A percentile compares a stretch with the other conserved stretches of the same genome.
phyloP scores from a whole-genome alignment of 2,888 invertebrate species.

The Elysia crispata region DNA sequence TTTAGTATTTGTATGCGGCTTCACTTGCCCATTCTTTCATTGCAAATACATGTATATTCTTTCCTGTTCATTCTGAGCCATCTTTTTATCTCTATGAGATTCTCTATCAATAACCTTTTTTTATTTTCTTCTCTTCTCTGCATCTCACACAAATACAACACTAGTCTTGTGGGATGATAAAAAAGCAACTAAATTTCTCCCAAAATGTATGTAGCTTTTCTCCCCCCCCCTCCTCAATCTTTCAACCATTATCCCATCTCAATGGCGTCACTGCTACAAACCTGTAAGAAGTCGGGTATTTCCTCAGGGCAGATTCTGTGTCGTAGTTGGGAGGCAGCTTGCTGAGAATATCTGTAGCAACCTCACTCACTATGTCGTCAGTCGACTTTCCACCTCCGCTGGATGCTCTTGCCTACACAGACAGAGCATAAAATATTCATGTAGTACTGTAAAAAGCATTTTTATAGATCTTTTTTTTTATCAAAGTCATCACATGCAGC shows the following conservation, averaged over 20 bases:
- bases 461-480: neutral
- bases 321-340: slow-evolving; percentile 78
- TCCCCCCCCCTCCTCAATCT: neutral
- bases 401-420: slow-evolving; percentile 71
- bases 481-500: too few species aligned
- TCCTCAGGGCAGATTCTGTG: slow-evolving; percentile 74
- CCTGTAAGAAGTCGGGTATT: slow-evolving; percentile 77
- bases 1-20: too few species aligned
- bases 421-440: neutral
- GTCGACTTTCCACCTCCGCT: slow-evolving; percentile 82
- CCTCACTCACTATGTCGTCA: slow-evolving; percentile 88
- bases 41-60: too few species aligned
- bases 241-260: too few species aligned
- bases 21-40: too few species aligned
- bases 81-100: too few species aligned
- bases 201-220: neutral
- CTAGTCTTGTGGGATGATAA: neutral
- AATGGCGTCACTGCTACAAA: too few species aligned
- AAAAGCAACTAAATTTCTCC: neutral
- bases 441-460: neutral
- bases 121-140: too few species aligned
- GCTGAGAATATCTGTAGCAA: slow-evolving; percentile 87
- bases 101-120: too few species aligned
- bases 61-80: too few species aligned
- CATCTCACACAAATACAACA: too few species aligned